phyloP scores from a whole-genome alignment of 2,888 invertebrate genomes.

The Papilio elwesi region DNA sequence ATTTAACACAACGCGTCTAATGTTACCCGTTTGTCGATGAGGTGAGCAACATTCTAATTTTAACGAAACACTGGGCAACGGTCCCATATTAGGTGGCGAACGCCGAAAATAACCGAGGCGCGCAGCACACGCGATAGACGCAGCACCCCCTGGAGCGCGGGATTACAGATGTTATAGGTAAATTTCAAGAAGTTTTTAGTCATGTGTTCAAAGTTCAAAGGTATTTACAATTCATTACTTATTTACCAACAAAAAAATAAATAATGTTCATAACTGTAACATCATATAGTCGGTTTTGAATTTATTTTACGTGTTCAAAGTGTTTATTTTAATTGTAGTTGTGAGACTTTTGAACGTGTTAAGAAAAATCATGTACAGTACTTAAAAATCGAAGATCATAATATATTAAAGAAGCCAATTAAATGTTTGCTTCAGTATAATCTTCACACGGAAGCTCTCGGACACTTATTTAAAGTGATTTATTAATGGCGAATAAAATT shows the following conservation, averaged over 20 bases:
- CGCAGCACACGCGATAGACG: constrained; percentile 50
- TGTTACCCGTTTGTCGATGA: constrained; percentile 49
- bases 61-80: constrained; percentile 74
- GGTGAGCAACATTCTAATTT: constrained; percentile 70
- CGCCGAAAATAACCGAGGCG: constrained; percentile 69
- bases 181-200: constrained; percentile 8
- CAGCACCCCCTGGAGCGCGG: constrained; percentile 62
- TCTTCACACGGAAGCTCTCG: too few species aligned
- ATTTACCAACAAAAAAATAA: background rate
- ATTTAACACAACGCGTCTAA: constrained; percentile 36
- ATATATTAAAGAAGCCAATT: background rate
- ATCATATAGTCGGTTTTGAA: too few species aligned
- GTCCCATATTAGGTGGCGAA: constrained; percentile 80
- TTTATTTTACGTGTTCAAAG: background rate
- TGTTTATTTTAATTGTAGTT: background rate
- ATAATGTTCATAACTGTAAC: too few species aligned
- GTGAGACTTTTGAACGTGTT: background rate
- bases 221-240: background rate
- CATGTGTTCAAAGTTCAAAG: background rate
- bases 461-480: background rate
- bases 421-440: too few species aligned
- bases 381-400: background rate
- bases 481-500: background rate
- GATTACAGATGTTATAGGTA: constrained; percentile 45
- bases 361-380: too few species aligned